These are phyloP conservation scores for Thereva nobilitata DNA, from an alignment of 2,888 invertebrate species.

Conservation along the genomic window DNA sequence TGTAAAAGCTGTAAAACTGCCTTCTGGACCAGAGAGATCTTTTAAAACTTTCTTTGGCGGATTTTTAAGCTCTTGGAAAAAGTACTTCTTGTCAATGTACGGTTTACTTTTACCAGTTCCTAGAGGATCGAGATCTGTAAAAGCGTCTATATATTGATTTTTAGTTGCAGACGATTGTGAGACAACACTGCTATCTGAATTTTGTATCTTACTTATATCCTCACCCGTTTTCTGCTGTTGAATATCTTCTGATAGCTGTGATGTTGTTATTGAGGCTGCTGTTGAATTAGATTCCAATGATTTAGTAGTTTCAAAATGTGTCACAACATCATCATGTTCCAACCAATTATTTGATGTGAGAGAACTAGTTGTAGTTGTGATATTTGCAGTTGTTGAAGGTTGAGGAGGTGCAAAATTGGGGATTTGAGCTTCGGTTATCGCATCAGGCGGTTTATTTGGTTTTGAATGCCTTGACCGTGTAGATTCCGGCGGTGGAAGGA, in stretches of 20 bases:
- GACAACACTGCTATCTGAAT: constrained; percentile 27
- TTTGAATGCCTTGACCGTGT: constrained; percentile 56
- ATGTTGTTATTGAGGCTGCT: background rate
- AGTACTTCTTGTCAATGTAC: constrained; percentile 93
- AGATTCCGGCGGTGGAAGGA: constrained; percentile 57
- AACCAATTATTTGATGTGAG: constrained; percentile 37
- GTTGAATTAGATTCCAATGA: constrained; percentile 29
- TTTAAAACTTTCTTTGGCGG: constrained; percentile 91
- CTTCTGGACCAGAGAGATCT: constrained; percentile 65
- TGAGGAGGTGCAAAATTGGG: constrained; percentile 33
- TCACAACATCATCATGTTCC: constrained; percentile 33
- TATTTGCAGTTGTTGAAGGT: constrained; percentile 39
- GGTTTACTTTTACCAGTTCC: constrained; percentile 90
- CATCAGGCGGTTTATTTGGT: constrained; percentile 37
- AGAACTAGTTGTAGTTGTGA: constrained; percentile 37
- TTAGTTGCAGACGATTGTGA: constrained; percentile 20
- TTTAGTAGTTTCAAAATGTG: constrained; percentile 47
- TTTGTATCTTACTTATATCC: constrained; percentile 28
- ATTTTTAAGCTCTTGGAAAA: constrained; percentile 94
- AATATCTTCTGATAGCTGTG: constrained; percentile 34
- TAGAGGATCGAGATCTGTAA: constrained; percentile 91
- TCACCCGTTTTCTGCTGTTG: constrained; percentile 36
- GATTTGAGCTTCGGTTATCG: constrained; percentile 25
- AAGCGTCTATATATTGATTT: constrained; percentile 72
- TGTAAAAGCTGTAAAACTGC: constrained; percentile 41